Evolutionary conservation across 1,140 invertebrate species (phyloP).

Genomic region (Neocloeon triangulifer): DNA sequence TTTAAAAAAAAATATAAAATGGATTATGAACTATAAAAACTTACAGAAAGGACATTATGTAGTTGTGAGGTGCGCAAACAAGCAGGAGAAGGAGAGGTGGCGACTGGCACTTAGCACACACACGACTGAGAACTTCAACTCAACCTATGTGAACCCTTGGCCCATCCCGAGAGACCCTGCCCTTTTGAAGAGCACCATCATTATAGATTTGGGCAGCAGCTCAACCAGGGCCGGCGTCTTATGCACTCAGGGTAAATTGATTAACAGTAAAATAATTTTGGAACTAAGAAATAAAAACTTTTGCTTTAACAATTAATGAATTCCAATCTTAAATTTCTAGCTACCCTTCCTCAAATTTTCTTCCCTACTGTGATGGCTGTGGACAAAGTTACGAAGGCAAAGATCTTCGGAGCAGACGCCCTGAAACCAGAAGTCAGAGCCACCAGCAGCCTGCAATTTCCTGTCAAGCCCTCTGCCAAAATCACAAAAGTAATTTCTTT

Average conservation of each 20-base stretch:
- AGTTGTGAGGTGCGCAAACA: slow-evolving; percentile 22
- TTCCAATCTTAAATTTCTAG: slow-evolving; percentile 12
- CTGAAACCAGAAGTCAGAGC: slow-evolving; percentile 21
- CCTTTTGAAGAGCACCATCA: slow-evolving; percentile 16
- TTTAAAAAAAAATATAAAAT: not conserved
- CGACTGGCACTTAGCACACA: slow-evolving; percentile 25
- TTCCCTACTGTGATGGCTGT: slow-evolving; percentile 30
- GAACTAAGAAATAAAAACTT: too few species aligned
- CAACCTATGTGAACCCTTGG: slow-evolving; percentile 24
- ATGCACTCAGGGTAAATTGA: slow-evolving; percentile 21
- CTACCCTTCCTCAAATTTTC: slow-evolving; percentile 29
- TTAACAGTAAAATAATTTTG: too few species aligned
- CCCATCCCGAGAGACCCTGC: slow-evolving; percentile 16
- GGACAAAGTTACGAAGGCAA: slow-evolving; percentile 16
- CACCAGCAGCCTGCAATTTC: slow-evolving; percentile 17
- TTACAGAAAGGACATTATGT: slow-evolving; percentile 27
- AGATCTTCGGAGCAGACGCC: slow-evolving; percentile 26
- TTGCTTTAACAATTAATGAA: not conserved
- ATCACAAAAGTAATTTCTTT: slow-evolving; percentile 20
- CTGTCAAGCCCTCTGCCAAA: slow-evolving; percentile 25
- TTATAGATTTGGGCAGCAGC: slow-evolving; percentile 33
- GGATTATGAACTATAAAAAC: not conserved
- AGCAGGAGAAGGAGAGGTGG: slow-evolving; percentile 26
- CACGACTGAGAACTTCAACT: slow-evolving; percentile 21
- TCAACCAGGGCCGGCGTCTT: slow-evolving; percentile 32